A percentile compares a stretch with the other conserved stretches of the same genome.
Evolutionary conservation across 2,113 vertebrate genomes (phyloP).

Genomic region (Muntiacus reevesi): DNA sequence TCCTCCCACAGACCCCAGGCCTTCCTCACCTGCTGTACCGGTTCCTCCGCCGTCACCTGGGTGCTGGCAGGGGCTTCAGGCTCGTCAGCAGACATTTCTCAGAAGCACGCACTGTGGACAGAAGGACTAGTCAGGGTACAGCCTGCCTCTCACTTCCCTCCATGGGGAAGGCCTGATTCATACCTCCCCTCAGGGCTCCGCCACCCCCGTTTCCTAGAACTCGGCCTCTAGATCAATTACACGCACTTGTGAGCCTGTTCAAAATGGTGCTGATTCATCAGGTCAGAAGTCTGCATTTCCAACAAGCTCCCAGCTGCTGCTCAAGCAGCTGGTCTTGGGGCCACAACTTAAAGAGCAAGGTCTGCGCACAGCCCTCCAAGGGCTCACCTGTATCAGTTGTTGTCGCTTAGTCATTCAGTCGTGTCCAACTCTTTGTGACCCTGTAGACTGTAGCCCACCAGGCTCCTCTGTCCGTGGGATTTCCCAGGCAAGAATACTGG

Average conservation of each 20-base stretch:
- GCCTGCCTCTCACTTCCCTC: background rate
- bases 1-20: background rate
- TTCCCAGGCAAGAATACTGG: background rate
- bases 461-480: background rate
- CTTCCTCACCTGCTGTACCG: slow-evolving; percentile 36
- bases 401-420: background rate
- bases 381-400: background rate
- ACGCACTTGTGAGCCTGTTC: background rate
- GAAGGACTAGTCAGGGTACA: background rate
- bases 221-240: background rate
- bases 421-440: background rate
- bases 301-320: background rate
- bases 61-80: background rate
- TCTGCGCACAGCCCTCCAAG: background rate
- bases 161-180: background rate
- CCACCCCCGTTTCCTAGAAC: background rate
- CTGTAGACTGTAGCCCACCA: background rate
- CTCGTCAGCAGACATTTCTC: slow-evolving; percentile 24
- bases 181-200: accelerated
- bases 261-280: background rate
- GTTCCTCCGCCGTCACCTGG: background rate
- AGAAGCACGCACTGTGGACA: background rate
- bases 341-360: background rate
- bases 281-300: background rate
- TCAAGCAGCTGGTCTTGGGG: background rate